These are phyloP conservation scores for Centropus bengalensis DNA, from an alignment of 2,113 vertebrate species.

Conservation along the genomic window DNA sequence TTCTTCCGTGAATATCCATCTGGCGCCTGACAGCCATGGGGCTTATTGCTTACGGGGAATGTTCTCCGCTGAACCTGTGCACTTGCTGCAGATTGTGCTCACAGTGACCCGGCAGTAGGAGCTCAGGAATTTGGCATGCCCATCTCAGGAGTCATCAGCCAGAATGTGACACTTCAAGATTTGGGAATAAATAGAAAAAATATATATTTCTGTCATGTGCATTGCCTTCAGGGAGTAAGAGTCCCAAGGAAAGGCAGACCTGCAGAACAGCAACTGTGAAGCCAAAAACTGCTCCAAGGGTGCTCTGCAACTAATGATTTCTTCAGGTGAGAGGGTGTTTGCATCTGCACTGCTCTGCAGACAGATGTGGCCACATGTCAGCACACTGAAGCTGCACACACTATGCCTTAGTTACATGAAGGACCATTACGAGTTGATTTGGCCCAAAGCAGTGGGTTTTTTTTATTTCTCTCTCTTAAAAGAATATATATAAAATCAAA, in stretches of 20 bases:
- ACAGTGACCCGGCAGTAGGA: background rate
- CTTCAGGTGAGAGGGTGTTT: background rate
- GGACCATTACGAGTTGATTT: background rate
- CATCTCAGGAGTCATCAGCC: background rate
- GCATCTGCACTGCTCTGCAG: background rate
- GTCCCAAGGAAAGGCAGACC: background rate
- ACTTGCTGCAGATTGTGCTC: background rate
- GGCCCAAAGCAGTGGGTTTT: background rate
- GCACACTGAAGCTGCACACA: background rate
- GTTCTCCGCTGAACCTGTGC: accelerated
- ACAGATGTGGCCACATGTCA: background rate
- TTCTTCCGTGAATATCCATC: background rate
- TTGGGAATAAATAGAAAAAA: background rate
- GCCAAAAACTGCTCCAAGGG: background rate
- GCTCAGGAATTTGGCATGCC: background rate
- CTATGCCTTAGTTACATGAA: background rate
- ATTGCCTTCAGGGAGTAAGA: background rate
- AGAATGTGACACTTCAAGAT: background rate
- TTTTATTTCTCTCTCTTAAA: background rate
- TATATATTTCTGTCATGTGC: background rate
- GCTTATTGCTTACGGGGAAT: background rate
- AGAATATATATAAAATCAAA: background rate
- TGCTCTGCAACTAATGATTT: background rate
- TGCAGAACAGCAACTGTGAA: background rate
- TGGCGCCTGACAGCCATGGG: background rate